Evolutionary conservation across 2,888 invertebrate species (phyloP).

Genomic region (Cerastis leucographa): DNA sequence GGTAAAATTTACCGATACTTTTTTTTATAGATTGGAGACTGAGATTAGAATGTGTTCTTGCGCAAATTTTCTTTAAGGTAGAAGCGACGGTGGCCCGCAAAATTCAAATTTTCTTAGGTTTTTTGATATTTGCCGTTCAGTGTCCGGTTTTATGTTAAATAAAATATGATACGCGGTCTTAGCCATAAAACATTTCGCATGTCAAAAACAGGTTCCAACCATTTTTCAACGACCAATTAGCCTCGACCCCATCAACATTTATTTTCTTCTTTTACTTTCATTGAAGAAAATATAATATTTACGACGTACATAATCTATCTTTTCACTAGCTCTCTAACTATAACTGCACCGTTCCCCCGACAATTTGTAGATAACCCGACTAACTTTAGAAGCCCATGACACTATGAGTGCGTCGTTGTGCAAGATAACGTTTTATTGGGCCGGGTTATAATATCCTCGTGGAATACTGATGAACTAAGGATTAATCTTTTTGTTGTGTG

Average conservation of each 20-base stretch:
- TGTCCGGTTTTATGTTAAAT: too few species aligned
- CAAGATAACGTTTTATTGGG: slow-evolving; percentile 57
- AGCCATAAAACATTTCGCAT: not conserved
- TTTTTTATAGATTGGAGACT: not conserved
- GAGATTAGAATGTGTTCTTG: not conserved
- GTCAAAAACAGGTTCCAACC: not conserved
- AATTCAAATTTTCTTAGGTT: too few species aligned
- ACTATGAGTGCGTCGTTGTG: slow-evolving; percentile 25
- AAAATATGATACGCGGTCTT: too few species aligned
- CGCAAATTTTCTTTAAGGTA: not conserved
- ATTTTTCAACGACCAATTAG: not conserved
- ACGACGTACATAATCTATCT: not conserved
- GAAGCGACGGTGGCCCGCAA: too few species aligned
- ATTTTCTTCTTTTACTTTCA: not conserved
- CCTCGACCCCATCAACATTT: not conserved
- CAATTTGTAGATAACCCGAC: slow-evolving; percentile 50
- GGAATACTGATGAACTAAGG: slow-evolving; percentile 36
- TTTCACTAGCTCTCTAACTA: slow-evolving; percentile 12
- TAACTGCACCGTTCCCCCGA: slow-evolving; percentile 33
- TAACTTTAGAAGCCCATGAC: slow-evolving; percentile 43
- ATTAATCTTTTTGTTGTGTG: slow-evolving; percentile 31
- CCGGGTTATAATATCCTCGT: slow-evolving; percentile 43
- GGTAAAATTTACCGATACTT: not conserved
- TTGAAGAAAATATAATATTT: not conserved
- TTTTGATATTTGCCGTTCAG: too few species aligned